phyloP scores from a whole-genome alignment of 2,797 vertebrate genomes.

The Peromyscus attwateri region DNA sequence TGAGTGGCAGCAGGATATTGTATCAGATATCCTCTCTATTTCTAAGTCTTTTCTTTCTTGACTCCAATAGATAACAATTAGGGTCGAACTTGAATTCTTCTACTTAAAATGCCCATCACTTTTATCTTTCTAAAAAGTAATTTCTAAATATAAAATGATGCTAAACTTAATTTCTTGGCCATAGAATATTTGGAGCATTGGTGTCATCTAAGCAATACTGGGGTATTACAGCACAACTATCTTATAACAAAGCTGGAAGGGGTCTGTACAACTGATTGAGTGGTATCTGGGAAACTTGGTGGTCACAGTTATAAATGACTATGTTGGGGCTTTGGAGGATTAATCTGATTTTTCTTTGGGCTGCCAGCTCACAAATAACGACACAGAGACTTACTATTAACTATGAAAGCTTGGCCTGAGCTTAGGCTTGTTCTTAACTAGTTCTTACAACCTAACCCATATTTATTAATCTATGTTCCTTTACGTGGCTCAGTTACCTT shows the following conservation, averaged over 20 bases:
- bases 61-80: constrained; percentile 40
- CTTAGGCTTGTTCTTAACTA: neutral
- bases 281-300: constrained; percentile 19
- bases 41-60: constrained; percentile 17
- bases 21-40: neutral
- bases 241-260: neutral
- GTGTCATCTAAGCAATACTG: neutral
- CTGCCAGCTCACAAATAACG: neutral
- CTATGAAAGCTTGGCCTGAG: neutral
- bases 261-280: constrained; percentile 31
- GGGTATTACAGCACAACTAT: neutral
- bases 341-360: neutral
- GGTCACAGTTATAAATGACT: constrained; percentile 2
- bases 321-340: neutral
- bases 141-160: constrained; percentile 38
- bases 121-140: constrained; percentile 42
- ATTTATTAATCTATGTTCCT: neutral
- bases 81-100: constrained; percentile 29
- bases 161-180: constrained; percentile 39
- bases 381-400: neutral
- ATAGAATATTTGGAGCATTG: neutral
- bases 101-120: constrained; percentile 29
- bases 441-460: neutral
- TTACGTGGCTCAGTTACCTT: neutral
- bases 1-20: neutral